These are phyloP conservation scores for Lepus timidus DNA, from an alignment of 2,113 vertebrate genomes.

Conservation along the genomic window DNA sequence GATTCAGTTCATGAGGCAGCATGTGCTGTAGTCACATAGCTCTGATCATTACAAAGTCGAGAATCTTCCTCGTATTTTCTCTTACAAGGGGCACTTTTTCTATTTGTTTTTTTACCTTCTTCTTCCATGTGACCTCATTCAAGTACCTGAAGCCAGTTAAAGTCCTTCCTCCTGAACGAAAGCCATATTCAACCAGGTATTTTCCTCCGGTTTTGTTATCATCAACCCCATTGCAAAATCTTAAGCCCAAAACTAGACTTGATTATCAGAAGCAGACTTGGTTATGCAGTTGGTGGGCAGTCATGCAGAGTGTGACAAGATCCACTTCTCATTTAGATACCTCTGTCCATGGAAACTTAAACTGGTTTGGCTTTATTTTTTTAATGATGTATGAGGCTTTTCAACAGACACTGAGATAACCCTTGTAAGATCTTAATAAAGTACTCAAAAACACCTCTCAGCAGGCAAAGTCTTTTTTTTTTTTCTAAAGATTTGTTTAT, in stretches of 20 bases:
- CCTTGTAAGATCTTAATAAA: too few species aligned
- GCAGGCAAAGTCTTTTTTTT: too few species aligned
- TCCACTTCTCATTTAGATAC: not conserved
- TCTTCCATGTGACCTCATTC: not conserved
- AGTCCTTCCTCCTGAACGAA: not conserved
- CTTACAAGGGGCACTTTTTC: not conserved
- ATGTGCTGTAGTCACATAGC: not conserved
- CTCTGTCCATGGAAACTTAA: not conserved
- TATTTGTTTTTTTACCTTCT: not conserved
- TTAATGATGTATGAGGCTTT: not conserved
- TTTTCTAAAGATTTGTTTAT: too few species aligned
- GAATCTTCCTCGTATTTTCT: not conserved
- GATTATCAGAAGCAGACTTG: not conserved
- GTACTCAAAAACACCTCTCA: too few species aligned
- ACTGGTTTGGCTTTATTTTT: not conserved
- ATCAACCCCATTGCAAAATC: not conserved
- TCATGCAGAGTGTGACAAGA: not conserved
- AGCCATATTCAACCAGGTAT: not conserved
- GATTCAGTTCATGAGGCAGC: fast-evolving
- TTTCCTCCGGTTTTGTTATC: not conserved
- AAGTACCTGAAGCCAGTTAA: not conserved
- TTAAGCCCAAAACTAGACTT: not conserved
- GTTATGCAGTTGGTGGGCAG: not conserved
- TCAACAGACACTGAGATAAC: not conserved
- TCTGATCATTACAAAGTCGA: not conserved